Evolutionary conservation across 2,797 vertebrate species (phyloP), one percentile per base, ranked within the genome.

Genomic region (Chaenodraco wilsoni): DNA sequence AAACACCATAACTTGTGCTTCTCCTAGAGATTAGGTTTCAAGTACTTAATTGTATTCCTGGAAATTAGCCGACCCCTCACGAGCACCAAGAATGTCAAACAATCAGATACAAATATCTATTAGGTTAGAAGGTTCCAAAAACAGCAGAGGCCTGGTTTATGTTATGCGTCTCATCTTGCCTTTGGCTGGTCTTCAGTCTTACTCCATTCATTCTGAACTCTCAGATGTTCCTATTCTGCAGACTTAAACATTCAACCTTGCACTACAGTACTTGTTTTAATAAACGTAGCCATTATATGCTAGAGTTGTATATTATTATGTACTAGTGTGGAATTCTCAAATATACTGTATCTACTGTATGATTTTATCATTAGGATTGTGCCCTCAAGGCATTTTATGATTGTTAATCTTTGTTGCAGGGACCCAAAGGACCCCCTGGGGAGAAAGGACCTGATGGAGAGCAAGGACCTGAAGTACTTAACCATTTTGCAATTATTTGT

Each of bases 401-500:
- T 63, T 33, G 79, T 88, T 89, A 2, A 93, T 83, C 88, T 37
- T 82, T 86, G 58, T 62, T 84, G 19, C 84, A 99, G 98, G 98
- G 97, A 75, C 89, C 92, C 66, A 96, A 93, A 92, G 98, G 98
- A 87, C 93, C 92, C 37, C 91, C 92, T 57, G 98, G 97, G 58
- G 96, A 97, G 27, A 61, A 85, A 78, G 98, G 98, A 78, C 88
- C 94, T 79, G 81, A 94, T 82, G 98, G 97, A 94, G 96, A 97
- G 86, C 94, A 91, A 70, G 98, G 98, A 31, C 78, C 80, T 82
- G 97, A 98, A 95, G 98, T 99, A 92, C 84, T 82, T 82, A 1
- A 31, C 15, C 31, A 14, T 46, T 43, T 5, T 48, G 62, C 11
- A 27, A 1, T 60, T 41, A 0, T 16, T 69, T 54, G 40, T 61